Base-by-base conservation (phyloP, 1,140 invertebrate species). In the Rhopalosiphum maidis region DNA sequence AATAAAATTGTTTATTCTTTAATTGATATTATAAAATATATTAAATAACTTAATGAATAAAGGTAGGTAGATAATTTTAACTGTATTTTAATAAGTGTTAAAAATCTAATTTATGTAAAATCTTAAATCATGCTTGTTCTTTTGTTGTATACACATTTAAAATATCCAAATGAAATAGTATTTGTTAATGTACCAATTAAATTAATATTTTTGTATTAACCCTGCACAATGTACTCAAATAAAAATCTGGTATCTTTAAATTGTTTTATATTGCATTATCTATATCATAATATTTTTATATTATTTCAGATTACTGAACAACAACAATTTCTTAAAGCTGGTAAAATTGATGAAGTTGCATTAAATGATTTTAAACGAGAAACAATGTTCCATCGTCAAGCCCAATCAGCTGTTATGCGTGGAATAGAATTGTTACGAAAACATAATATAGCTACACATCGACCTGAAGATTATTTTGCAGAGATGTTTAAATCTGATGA, bases 401-500 rank as follows among this genome's bases (percentile, higher is more conserved):
- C 98, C 8, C 98, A 99, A 95, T 96, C 97, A 54, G 97, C 98
- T 30, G 98, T 98, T 18, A 94, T 98, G 4, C 97, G 98, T 94
- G 98, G 96, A 6, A 96, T 99, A 35, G 96, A 96, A 43, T 96
- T 96, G 90, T 95, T 99, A 9, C 97, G 98, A 88, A 96, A 97
- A 94, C 94, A 98, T 7, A 96, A 96, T 43, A 96, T 99, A 77
- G 96, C 96, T 1, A 99, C 98, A 1, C 97, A 96, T 95, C 96
- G 97, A 95, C 99, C 99, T 0, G 97, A 98, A 54, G 99, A 99
- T 95, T 99, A 99, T 95, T 99, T 99, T 96, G 99, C 99, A 1
- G 98, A 99, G 96, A 99, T 99, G 99, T 98, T 98, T 5, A 99
- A 99, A 95, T 96, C 98, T 89, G 99, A 99, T 96, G 96, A 97